Conservation (phyloP, 2,113 vertebrate species). For the Verasper variegatus region DNA sequence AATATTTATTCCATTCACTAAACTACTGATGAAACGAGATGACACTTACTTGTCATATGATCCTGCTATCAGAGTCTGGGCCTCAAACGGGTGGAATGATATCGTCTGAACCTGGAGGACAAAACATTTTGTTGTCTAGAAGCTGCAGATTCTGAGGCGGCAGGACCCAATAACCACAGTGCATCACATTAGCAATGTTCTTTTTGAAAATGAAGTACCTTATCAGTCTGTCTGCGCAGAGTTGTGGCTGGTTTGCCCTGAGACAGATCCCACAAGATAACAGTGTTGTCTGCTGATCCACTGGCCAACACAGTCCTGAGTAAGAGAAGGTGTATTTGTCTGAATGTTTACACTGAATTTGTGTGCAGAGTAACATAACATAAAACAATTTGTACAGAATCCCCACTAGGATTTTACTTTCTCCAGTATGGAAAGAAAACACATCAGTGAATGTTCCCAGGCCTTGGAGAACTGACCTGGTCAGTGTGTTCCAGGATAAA, state of each 20-base stretch:
- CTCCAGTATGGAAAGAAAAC: too few species aligned
- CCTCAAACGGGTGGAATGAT: slow-evolving; percentile 95
- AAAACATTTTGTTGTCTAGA: slow-evolving; percentile 5
- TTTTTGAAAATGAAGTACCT: slow-evolving; percentile 78
- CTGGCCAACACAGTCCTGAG: slow-evolving; percentile 93
- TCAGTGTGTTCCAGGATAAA: slow-evolving; percentile 94
- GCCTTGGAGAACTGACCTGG: slow-evolving; percentile 81
- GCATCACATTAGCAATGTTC: not conserved
- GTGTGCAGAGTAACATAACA: not conserved
- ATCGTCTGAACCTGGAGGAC: slow-evolving; percentile 90
- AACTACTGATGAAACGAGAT: not conserved
- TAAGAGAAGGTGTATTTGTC: not conserved
- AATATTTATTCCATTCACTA: not conserved
- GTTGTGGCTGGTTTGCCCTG: slow-evolving; percentile 89
- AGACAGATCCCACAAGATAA: slow-evolving; percentile 93
- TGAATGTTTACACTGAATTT: not conserved
- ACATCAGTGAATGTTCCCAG: not conserved
- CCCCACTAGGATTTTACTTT: too few species aligned
- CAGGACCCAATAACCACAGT: not conserved
- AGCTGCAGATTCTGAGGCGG: not conserved
- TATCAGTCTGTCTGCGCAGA: slow-evolving; percentile 89
- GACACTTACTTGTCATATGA: slow-evolving; percentile 93
- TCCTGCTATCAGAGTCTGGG: slow-evolving; percentile 95
- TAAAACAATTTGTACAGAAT: not conserved
- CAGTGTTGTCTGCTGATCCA: slow-evolving; percentile 89